Conservation (phyloP, 2,888 invertebrate species). For the Nowickia ferox region DNA sequence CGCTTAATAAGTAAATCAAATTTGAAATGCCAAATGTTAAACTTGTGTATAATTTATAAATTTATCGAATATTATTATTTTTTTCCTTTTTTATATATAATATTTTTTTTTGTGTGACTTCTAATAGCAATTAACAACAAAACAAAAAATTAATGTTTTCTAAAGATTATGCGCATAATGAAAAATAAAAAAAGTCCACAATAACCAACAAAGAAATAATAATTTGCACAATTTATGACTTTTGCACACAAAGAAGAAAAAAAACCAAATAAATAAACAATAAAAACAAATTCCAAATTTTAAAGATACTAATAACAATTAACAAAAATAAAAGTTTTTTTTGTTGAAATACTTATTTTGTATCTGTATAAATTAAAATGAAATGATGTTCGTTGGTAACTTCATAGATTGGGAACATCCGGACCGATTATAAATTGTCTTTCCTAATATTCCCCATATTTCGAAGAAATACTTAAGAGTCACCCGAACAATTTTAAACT, state of each 20-base stretch:
- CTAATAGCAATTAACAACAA: conserved; percentile 6
- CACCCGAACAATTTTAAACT: too few species aligned
- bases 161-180: conserved; percentile 54
- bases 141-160: conserved; percentile 50
- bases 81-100: conserved; percentile 13
- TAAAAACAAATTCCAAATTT: conserved; percentile 33
- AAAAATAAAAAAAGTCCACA: conserved; percentile 33
- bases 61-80: conserved; percentile 62
- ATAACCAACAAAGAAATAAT: conserved; percentile 63
- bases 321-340: conserved; percentile 43
- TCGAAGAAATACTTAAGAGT: too few species aligned
- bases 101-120: conserved; percentile 33
- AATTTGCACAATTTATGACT: conserved; percentile 68
- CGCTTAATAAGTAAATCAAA: conserved; percentile 70
- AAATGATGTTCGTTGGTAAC: background rate
- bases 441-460: too few species aligned
- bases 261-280: conserved; percentile 25
- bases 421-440: too few species aligned
- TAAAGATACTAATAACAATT: conserved; percentile 63
- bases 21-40: conserved; percentile 70
- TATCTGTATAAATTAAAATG: background rate
- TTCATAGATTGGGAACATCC: too few species aligned
- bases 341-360: conserved; percentile 9
- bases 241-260: conserved; percentile 30
- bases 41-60: conserved; percentile 65